Percentiles rank a stretch among this genome's conserved stretches.
Conservation (phyloP, 2,797 vertebrate genomes). For the Sebastes oblongus region DNA sequence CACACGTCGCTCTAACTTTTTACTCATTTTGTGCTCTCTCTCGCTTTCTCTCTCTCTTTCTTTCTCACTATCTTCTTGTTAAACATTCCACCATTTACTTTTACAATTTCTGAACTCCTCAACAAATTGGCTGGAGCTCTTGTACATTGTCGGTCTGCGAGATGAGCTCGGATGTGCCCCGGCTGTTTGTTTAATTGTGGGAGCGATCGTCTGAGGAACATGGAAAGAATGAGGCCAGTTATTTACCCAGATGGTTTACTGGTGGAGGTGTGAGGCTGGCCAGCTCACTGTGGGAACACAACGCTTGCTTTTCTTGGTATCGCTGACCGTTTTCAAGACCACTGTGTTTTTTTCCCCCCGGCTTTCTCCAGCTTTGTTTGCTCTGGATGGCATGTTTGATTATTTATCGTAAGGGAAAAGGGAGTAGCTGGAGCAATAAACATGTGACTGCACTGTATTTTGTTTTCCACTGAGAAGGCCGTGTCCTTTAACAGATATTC, state of each 20-base stretch:
- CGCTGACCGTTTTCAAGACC: constrained; percentile 89
- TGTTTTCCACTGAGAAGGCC: constrained; percentile 94
- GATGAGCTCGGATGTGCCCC: constrained; percentile 83
- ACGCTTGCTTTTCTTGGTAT: constrained; percentile 94
- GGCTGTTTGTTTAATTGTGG: constrained; percentile 95
- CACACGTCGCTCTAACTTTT: constrained; percentile 20
- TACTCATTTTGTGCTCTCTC: background rate
- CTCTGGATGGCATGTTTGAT: constrained; percentile 98
- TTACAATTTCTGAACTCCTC: constrained; percentile 36
- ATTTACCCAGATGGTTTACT: constrained; percentile 96
- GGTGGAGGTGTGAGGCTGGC: constrained; percentile 95
- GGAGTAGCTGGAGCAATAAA: constrained; percentile 95
- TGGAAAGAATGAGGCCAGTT: constrained; percentile 95
- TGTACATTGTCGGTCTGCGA: constrained; percentile 21
- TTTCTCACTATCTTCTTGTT: background rate
- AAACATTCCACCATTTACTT: constrained; percentile 25
- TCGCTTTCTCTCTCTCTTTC: background rate
- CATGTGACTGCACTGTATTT: constrained; percentile 94
- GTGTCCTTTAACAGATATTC: constrained; percentile 90
- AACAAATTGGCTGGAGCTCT: constrained; percentile 11
- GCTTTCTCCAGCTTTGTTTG: constrained; percentile 92
- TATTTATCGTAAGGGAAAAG: constrained; percentile 97
- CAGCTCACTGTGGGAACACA: constrained; percentile 91
- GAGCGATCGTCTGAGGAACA: constrained; percentile 91
- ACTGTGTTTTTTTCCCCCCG: constrained; percentile 82